Evolutionary conservation across 1,140 invertebrate genomes (phyloP).

Genomic region (Myzus persicae): DNA sequence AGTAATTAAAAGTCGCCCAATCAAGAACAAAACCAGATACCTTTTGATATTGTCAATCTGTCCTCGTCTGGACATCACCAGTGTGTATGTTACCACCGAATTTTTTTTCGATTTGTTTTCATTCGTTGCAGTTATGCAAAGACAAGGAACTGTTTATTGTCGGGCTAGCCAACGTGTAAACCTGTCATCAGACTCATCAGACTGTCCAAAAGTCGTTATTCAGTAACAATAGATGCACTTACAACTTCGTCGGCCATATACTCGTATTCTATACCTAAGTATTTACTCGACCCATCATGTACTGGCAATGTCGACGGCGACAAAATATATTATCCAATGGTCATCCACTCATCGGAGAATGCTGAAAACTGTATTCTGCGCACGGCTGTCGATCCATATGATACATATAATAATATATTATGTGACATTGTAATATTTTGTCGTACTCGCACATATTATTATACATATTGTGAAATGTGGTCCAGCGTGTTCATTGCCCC

Average conservation of each 20-base stretch:
- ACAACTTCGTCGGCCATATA: background rate
- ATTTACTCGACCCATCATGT: background rate
- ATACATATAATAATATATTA: background rate
- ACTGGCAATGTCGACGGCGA: background rate
- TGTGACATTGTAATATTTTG: background rate
- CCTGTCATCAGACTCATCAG: background rate
- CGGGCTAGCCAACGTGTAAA: background rate
- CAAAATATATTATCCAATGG: background rate
- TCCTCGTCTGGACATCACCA: background rate
- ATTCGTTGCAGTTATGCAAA: background rate
- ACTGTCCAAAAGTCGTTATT: background rate
- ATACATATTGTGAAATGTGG: background rate
- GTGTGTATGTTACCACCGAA: background rate
- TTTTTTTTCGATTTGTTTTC: background rate
- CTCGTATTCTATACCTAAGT: background rate
- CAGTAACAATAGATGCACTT: background rate
- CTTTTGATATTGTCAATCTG: background rate
- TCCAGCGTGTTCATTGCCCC: conserved; percentile 47
- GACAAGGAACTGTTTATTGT: background rate
- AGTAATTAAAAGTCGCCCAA: background rate
- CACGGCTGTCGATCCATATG: background rate
- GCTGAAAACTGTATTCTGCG: background rate
- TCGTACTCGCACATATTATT: background rate
- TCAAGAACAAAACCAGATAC: background rate
- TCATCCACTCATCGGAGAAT: background rate